Evolutionary conservation across 2,888 invertebrate genomes (phyloP).

Genomic region (Buathra laborator): DNA sequence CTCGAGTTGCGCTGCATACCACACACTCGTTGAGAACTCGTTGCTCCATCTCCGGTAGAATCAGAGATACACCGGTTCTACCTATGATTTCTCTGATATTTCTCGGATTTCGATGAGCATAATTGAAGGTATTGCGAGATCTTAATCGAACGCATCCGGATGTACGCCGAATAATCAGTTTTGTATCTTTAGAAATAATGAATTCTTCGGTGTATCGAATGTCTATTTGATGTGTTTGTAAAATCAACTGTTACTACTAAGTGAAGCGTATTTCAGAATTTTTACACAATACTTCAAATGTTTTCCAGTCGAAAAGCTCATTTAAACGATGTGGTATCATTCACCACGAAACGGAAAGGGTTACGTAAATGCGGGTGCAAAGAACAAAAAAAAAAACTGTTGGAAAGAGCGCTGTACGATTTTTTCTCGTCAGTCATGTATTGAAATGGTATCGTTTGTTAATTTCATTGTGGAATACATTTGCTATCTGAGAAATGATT

Average conservation of each 20-base stretch:
- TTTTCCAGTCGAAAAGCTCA: not conserved
- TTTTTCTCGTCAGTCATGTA: too few relatives aligned
- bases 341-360: not conserved
- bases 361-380: not conserved
- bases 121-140: slow-evolving; percentile 20
- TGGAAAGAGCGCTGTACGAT: too few relatives aligned
- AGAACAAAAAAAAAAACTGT: slow-evolving; percentile 31
- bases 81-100: slow-evolving; percentile 6
- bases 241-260: not conserved
- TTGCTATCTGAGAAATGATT: not conserved
- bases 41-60: not conserved
- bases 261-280: not conserved
- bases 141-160: not conserved
- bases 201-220: not conserved
- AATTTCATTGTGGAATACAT: too few relatives aligned
- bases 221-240: not conserved
- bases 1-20: not conserved
- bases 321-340: not conserved
- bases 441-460: too few relatives aligned
- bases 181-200: not conserved
- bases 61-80: not conserved
- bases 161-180: not conserved
- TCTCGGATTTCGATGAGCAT: slow-evolving; percentile 23
- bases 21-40: slow-evolving; percentile 2
- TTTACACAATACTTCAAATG: not conserved